Percentiles rank a stretch among this genome's conserved stretches.
These are phyloP conservation scores for Petrolisthes cinctipes DNA, from an alignment of 2,888 invertebrate genomes.

Conservation along the genomic window DNA sequence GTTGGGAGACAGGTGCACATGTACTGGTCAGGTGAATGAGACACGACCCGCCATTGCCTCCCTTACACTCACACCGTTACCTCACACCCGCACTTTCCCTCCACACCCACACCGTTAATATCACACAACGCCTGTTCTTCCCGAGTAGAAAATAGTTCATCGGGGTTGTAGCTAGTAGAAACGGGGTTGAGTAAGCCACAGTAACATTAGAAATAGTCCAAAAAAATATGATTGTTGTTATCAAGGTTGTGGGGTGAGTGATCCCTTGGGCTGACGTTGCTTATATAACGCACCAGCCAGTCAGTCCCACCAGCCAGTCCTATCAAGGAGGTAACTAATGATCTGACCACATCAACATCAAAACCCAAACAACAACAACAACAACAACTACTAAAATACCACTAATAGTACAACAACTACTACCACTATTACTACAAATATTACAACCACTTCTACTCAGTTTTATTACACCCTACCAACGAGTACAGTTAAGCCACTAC, in stretches of 20 bases:
- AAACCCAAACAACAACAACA: neutral
- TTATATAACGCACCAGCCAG: neutral
- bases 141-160: too few species aligned
- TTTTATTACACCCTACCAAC: neutral
- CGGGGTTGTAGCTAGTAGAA: too few species aligned
- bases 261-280: slow-evolving; percentile 7
- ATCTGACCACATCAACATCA: neutral
- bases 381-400: neutral
- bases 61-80: slow-evolving; percentile 18
- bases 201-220: too few species aligned
- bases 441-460: neutral
- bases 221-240: neutral
- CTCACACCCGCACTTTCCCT: slow-evolving; percentile 9
- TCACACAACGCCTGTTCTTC: neutral
- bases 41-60: slow-evolving; percentile 14
- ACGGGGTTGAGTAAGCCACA: too few species aligned
- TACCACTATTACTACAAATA: neutral
- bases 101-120: neutral
- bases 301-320: neutral
- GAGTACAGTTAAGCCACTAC: neutral
- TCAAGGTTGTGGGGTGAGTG: slow-evolving; percentile 13
- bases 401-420: neutral
- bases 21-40: neutral
- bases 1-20: neutral
- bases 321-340: neutral